Base-by-base conservation (phyloP, 2,113 vertebrate species). In the Apodemus sylvaticus region DNA sequence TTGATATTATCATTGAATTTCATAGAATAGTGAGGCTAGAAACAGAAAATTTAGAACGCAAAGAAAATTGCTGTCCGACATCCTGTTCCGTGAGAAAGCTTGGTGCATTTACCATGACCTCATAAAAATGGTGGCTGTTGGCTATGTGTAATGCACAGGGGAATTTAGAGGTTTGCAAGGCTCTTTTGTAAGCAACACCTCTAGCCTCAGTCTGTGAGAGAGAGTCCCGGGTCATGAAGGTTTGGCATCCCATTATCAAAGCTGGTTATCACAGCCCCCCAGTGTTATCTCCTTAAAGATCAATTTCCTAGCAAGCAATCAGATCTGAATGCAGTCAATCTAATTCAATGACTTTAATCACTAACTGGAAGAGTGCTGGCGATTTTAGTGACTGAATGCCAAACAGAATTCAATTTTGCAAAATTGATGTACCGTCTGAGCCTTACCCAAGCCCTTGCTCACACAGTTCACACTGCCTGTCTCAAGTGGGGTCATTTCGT, bases 311-410 rank as follows among this genome's bases (percentile, higher is more conserved):
- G 60, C 29, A 74, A 95, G 64, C 78, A 92, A 93, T 91, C 70
- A 95, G 36, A 96, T 74, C 60, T 36, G 29, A 81, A 89, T 34
- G 74, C 31, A 86, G 68, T 90, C 66, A 86, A 53, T 93, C 73
- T 89, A 94, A 96, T 95, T 87, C 74, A 51, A n/a, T 64, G 62
- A 94, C 62, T 39, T 93, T 85, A 93, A 96, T 87, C 62, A 78
- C 79, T 94, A 93, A 78, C 36, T 79, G 36, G 9, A 79, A 96
- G 31, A 79, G n/a, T 58, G 39, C n/a, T 82, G 36, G 73, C 64
- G 70, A 94, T 96, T 91, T 91, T 64, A 19, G 20, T 95, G 74
- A 94, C 93, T 95, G 85, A 96, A 82, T 96, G 83, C 87, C 78
- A 95, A 93, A 95, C 91, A 91, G 7, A 96, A 91, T 86, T 90